Evolutionary conservation across 2,888 invertebrate genomes (phyloP), one percentile per base, ranked within the genome.

Genomic region (Cryptocephalus moraei): DNA sequence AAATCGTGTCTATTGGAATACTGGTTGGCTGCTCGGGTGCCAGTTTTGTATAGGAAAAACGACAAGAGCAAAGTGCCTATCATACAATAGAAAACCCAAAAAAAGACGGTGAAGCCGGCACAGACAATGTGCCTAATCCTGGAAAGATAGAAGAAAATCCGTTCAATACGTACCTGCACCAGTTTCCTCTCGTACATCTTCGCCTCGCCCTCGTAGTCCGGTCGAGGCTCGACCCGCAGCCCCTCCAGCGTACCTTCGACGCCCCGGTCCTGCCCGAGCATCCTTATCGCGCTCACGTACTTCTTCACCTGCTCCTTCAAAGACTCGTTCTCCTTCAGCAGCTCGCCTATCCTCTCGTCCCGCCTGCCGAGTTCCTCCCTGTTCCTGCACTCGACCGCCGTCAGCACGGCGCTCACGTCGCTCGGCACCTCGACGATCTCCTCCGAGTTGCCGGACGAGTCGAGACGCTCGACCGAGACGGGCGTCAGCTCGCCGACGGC

Each of bases 231-330:
- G 10, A 65, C 58, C 39, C 66, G 62, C 43, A 68, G 52, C 22
- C 59, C 63, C 39, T 67, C 67, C 36, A 70, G 56, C 33, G 62
- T 61, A 46, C 63, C 64, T 43, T 67, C 62, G 14, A 68, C 54
- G 39, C 71, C 68, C 51, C 66, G 65, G 55, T 64, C 61, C 33
- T 56, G 74, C 63, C 82, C 81, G 57, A 92, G 71, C 76, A 90
- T 80, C 73, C 90, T 88, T 36, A 92, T 86, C n/a, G 91, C 91
- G 45, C 85, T 84, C 56, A 91, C 84, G 67, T 92, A 92, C 62
- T 87, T 88, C 57, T 85, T 80, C 48, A 92, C 68, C 65, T 92
- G 91, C 58, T 88, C 86, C 62, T 90, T 86, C 56, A 92, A 71
- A 54, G 84, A 73, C 53, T 86, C 86, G 71, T 91, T 91, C 70